These are phyloP conservation scores for Acanthosoma haemorrhoidale DNA, from an alignment of 2,888 invertebrate genomes.

Conservation along the genomic window DNA sequence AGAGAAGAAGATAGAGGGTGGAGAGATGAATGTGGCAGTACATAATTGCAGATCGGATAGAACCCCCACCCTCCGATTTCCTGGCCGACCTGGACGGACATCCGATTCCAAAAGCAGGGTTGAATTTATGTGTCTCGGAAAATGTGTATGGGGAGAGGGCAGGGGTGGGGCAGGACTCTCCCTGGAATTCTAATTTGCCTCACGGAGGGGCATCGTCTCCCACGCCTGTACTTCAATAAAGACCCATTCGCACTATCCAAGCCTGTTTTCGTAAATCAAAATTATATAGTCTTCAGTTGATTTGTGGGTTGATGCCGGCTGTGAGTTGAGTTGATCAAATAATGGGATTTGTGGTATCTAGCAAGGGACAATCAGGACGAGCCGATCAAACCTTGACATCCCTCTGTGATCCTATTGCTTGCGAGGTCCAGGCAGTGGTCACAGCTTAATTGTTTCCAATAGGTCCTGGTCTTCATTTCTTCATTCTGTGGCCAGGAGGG, in stretches of 20 bases:
- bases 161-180: background rate
- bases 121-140: slow-evolving; percentile 9
- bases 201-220: background rate
- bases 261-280: too few species aligned
- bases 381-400: too few species aligned
- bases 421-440: background rate
- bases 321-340: background rate
- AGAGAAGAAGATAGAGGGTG: background rate
- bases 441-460: too few species aligned
- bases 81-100: background rate
- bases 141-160: background rate
- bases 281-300: too few species aligned
- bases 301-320: background rate
- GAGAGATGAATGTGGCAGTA: background rate
- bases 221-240: background rate
- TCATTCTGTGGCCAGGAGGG: too few species aligned
- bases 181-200: slow-evolving; percentile 1
- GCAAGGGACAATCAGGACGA: background rate
- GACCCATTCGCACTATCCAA: background rate
- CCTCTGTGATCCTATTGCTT: background rate
- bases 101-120: background rate
- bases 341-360: slow-evolving; percentile 5
- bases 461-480: too few species aligned
- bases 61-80: too few species aligned
- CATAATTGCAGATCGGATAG: slow-evolving; percentile 12